phyloP scores from a whole-genome alignment of 2,888 invertebrate genomes.

The Pyrgus malvae region DNA sequence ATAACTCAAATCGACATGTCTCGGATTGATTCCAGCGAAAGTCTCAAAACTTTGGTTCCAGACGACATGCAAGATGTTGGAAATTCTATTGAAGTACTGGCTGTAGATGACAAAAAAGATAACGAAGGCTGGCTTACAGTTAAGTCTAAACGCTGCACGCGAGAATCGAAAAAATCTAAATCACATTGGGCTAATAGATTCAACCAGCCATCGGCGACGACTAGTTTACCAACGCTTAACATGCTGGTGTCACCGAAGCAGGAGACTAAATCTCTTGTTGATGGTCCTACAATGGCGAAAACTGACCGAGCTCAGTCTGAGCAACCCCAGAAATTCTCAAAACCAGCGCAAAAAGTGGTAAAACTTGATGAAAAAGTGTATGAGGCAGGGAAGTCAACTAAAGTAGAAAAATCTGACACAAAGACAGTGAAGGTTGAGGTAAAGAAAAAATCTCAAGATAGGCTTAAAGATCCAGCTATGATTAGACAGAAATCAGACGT shows the following conservation, averaged over 20 bases:
- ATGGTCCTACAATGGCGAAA: slow-evolving; percentile 42
- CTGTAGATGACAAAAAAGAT: slow-evolving; percentile 63
- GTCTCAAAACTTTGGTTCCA: slow-evolving; percentile 73
- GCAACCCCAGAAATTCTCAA: slow-evolving; percentile 50
- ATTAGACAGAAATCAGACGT: slow-evolving; percentile 83
- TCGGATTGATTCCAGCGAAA: slow-evolving; percentile 74
- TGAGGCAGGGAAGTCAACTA: background rate
- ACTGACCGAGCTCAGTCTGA: slow-evolving; percentile 66
- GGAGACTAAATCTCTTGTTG: slow-evolving; percentile 53
- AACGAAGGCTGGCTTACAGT: slow-evolving; percentile 96
- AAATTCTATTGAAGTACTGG: slow-evolving; percentile 75
- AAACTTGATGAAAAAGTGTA: slow-evolving; percentile 33
- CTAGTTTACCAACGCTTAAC: slow-evolving; percentile 88
- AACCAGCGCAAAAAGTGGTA: slow-evolving; percentile 31
- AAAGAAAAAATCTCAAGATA: slow-evolving; percentile 54
- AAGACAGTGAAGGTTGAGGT: slow-evolving; percentile 41
- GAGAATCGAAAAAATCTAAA: slow-evolving; percentile 81
- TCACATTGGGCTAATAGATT: slow-evolving; percentile 89
- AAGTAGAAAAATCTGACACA: slow-evolving; percentile 7
- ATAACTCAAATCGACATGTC: slow-evolving; percentile 70
- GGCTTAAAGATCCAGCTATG: slow-evolving; percentile 58
- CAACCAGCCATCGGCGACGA: slow-evolving; percentile 91
- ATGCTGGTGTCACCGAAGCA: slow-evolving; percentile 76
- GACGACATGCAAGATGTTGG: slow-evolving; percentile 63
- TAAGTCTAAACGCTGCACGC: slow-evolving; percentile 85